Percentiles rank a stretch among this genome's conserved stretches.
phyloP scores from a whole-genome alignment of 2,888 invertebrate genomes.

The Dromius quadrimaculatus region DNA sequence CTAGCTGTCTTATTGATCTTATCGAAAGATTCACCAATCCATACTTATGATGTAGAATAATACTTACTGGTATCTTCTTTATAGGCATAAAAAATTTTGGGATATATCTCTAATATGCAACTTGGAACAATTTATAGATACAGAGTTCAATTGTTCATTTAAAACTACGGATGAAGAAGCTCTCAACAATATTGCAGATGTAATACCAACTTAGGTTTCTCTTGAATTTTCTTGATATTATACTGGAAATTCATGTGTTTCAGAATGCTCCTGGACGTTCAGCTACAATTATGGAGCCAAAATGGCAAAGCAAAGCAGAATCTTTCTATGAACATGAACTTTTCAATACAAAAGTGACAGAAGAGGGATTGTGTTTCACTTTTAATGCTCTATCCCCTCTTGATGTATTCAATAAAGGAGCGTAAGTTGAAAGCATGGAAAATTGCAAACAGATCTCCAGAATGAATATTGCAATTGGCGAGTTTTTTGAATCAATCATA shows the following conservation, averaged over 20 bases:
- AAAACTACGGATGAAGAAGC: conserved; percentile 1
- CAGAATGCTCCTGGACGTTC: conserved; percentile 18
- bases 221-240: background rate
- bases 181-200: background rate
- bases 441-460: too few species aligned
- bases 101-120: conserved; percentile 15
- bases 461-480: background rate
- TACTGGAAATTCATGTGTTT: too few species aligned
- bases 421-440: too few species aligned
- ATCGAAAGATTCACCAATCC: too few species aligned
- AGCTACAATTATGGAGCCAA: background rate
- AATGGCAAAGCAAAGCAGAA: conserved; percentile 9
- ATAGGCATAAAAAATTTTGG: conserved; percentile 18
- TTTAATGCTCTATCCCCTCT: conserved; percentile 74
- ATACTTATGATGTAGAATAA: too few species aligned
- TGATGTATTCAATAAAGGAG: conserved; percentile 71
- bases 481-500: background rate
- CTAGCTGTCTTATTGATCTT: too few species aligned
- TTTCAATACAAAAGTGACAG: conserved; percentile 67
- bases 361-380: conserved; percentile 79
- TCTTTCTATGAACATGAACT: conserved; percentile 57
- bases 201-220: background rate
- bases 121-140: background rate
- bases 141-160: background rate
- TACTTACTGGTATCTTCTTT: background rate